Conservation (phyloP, 2,888 invertebrate species). For the Chirona hameri region DNA sequence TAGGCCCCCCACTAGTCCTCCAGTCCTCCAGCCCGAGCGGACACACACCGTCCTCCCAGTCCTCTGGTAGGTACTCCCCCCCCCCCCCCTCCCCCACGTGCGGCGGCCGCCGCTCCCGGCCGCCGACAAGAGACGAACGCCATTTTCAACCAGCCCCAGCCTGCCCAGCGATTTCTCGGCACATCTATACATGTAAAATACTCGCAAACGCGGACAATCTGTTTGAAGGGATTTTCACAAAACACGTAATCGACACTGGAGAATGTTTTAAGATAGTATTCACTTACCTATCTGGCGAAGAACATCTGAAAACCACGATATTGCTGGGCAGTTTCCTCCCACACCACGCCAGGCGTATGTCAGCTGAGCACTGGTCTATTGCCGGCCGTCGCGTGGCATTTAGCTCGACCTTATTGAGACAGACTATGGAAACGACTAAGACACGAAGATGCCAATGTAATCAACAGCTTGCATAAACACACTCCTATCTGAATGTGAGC, state of each 20-base stretch:
- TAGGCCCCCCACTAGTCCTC: neutral
- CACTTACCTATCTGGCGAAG: slow-evolving; percentile 10
- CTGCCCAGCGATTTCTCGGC: slow-evolving; percentile 25
- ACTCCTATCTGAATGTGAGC: no score
- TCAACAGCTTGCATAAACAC: no score
- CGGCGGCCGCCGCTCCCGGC: neutral
- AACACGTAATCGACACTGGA: neutral
- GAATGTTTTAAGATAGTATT: slow-evolving; percentile 13
- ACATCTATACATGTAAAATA: slow-evolving; percentile 7
- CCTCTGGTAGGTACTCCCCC: neutral
- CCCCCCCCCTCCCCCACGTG: slow-evolving; percentile 13
- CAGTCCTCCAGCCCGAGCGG: neutral
- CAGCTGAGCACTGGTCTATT: slow-evolving; percentile 27
- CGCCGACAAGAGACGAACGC: slow-evolving; percentile 28
- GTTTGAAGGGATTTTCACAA: slow-evolving; percentile 10
- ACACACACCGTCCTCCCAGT: neutral
- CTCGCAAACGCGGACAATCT: neutral
- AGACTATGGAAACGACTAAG: no score
- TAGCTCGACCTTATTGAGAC: neutral
- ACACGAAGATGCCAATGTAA: neutral
- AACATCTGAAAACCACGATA: neutral
- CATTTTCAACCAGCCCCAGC: slow-evolving; percentile 22
- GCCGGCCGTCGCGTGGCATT: neutral
- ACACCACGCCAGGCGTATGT: slow-evolving; percentile 8
- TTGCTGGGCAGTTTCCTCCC: neutral